A percentile compares a stretch with the other conserved stretches of the same genome.
Evolutionary conservation across 1,140 invertebrate species (phyloP).

Genomic region (Drosophila kurseongensis): DNA sequence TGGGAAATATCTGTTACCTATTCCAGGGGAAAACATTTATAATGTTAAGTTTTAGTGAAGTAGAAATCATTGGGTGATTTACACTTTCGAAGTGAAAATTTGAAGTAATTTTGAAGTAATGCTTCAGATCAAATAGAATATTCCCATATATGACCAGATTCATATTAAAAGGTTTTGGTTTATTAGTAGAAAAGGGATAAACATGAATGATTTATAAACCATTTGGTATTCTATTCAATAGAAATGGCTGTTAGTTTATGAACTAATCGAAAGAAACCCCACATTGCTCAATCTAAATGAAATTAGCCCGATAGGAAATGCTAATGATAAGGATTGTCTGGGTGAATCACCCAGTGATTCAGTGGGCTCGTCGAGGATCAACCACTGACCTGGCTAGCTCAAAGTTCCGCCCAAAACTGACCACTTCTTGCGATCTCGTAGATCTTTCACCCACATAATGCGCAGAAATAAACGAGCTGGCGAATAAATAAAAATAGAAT

Average conservation of each 20-base stretch:
- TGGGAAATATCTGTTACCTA: slow-evolving; percentile 21
- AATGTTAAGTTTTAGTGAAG: too few species aligned
- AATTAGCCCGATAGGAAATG: background rate
- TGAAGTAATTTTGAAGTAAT: too few species aligned
- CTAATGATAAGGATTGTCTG: slow-evolving; percentile 14
- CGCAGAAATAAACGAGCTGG: slow-evolving; percentile 31
- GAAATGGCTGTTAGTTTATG: background rate
- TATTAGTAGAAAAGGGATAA: background rate
- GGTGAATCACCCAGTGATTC: slow-evolving; percentile 14
- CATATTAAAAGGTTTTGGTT: too few species aligned
- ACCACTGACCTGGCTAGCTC: background rate
- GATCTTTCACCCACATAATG: slow-evolving; percentile 16
- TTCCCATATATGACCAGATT: too few species aligned
- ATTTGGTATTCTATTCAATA: background rate
- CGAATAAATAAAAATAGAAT: slow-evolving; percentile 32
- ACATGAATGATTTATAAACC: background rate
- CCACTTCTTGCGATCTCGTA: background rate
- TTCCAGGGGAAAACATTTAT: background rate
- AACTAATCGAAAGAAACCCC: too few species aligned
- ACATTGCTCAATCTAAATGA: background rate
- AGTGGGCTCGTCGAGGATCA: slow-evolving; percentile 5
- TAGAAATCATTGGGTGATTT: too few species aligned
- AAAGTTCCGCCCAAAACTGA: slow-evolving; percentile 6
- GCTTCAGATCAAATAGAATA: too few species aligned
- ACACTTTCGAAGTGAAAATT: too few species aligned